These are phyloP conservation scores for Ceratina japonica DNA, from an alignment of 1,140 invertebrate genomes.

Conservation along the genomic window DNA sequence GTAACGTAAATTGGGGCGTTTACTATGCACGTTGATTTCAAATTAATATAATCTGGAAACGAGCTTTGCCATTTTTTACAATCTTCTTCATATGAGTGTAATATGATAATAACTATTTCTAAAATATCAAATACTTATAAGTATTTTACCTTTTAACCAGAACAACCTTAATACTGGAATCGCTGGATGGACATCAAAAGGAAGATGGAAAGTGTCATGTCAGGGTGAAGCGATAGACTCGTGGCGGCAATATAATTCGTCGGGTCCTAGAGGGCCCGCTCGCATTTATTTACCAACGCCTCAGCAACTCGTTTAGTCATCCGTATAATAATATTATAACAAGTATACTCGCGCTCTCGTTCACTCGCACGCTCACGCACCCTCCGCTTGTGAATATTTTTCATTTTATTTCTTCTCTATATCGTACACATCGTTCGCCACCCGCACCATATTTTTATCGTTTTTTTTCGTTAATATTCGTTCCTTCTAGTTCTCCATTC, in stretches of 20 bases:
- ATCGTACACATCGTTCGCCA: constrained; percentile 24
- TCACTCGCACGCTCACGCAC: constrained; percentile 50
- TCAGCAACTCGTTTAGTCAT: constrained; percentile 63
- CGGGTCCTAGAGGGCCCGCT: constrained; percentile 26
- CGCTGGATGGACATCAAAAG: no score
- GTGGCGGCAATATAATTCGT: constrained; percentile 29
- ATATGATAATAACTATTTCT: no score
- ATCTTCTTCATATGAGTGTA: no score
- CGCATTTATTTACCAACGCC: constrained; percentile 70
- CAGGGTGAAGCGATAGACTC: neutral
- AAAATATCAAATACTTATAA: no score
- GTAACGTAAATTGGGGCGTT: no score
- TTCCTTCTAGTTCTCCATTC: neutral
- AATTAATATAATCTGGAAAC: no score
- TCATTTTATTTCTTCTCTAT: neutral
- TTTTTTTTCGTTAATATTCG: constrained; percentile 33
- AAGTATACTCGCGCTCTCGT: constrained; percentile 61
- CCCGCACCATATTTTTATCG: neutral
- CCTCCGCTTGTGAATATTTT: constrained; percentile 19
- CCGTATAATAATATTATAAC: constrained; percentile 72
- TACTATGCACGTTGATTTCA: no score
- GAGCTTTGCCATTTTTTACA: no score
- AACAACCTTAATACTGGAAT: no score
- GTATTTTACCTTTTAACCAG: no score
- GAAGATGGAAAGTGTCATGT: neutral